These are phyloP conservation scores for Oncorhynchus keta DNA, from an alignment of 2,113 vertebrate genomes.

Conservation along the genomic window DNA sequence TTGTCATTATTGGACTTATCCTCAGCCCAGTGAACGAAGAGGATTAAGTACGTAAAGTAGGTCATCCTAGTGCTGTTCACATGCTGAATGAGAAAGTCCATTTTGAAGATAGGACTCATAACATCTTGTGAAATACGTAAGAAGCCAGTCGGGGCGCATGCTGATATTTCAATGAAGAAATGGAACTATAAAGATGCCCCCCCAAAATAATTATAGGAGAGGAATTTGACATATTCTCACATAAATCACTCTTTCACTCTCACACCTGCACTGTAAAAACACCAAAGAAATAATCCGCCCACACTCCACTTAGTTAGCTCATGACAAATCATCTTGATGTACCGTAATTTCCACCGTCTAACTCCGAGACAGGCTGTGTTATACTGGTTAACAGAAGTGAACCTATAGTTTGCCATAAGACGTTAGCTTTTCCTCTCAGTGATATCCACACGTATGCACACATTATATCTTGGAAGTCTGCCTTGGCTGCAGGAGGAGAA, in stretches of 20 bases:
- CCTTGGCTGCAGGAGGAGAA: slow-evolving; percentile 30
- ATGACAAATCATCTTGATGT: slow-evolving; percentile 38
- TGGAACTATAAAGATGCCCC: slow-evolving; percentile 11
- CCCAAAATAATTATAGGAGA: slow-evolving; percentile 12
- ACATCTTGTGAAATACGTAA: not conserved
- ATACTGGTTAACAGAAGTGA: not conserved
- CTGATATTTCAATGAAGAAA: slow-evolving; percentile 12
- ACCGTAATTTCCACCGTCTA: slow-evolving; percentile 1
- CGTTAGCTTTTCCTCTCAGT: not conserved
- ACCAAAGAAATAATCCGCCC: slow-evolving; percentile 45
- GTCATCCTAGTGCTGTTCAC: slow-evolving; percentile 1
- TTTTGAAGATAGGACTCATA: no score
- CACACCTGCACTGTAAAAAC: slow-evolving; percentile 1
- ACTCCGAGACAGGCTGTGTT: slow-evolving; percentile 24
- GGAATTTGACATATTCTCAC: no score
- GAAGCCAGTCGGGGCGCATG: no score
- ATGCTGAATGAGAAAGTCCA: slow-evolving; percentile 1
- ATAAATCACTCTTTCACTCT: slow-evolving; percentile 1
- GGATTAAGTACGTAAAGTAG: not conserved
- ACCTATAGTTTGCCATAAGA: not conserved
- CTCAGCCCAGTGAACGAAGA: not conserved
- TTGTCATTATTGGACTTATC: not conserved
- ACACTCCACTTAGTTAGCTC: slow-evolving; percentile 24
- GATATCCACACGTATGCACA: not conserved
- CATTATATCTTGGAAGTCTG: slow-evolving; percentile 25